Percentiles rank a stretch among this genome's conserved stretches.
Evolutionary conservation across 2,797 vertebrate genomes (phyloP).

Genomic region (Labroides dimidiatus): DNA sequence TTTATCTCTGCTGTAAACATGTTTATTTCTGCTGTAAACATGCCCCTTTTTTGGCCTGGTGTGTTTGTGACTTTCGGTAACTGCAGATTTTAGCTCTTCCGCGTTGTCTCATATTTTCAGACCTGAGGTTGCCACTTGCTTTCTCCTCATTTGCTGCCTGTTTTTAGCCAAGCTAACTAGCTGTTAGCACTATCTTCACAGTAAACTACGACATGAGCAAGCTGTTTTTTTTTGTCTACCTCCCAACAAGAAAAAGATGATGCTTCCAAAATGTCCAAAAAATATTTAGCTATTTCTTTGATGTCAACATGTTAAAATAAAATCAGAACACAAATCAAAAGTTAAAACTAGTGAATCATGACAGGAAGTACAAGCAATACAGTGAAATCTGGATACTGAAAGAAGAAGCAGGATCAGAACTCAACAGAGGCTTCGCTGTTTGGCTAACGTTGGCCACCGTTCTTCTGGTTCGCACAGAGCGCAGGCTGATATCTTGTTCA

Average conservation of each 20-base stretch:
- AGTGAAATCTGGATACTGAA: not conserved
- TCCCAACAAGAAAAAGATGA: not conserved
- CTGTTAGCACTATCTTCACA: not conserved
- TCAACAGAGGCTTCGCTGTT: not conserved
- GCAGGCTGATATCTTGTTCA: constrained; percentile 54
- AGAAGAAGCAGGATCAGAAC: not conserved
- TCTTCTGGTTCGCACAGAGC: constrained; percentile 10
- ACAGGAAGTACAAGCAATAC: not conserved
- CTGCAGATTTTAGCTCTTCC: too few relatives aligned
- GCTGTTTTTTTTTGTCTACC: not conserved
- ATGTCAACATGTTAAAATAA: too few relatives aligned
- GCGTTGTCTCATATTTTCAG: too few relatives aligned
- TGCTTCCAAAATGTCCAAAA: not conserved
- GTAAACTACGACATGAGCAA: not conserved
- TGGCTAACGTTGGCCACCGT: constrained; percentile 2
- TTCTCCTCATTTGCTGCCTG: not conserved
- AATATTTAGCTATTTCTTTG: not conserved
- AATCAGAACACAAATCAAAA: not conserved
- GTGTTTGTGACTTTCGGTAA: too few relatives aligned
- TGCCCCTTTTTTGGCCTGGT: too few relatives aligned
- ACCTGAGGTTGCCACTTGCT: too few relatives aligned
- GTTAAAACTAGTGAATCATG: not conserved
- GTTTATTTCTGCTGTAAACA: too few relatives aligned
- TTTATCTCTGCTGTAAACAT: too few relatives aligned
- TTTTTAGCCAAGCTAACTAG: constrained; percentile 2